Evolutionary conservation across 2,888 invertebrate genomes (phyloP).

Genomic region (Eupithecia inturbata): DNA sequence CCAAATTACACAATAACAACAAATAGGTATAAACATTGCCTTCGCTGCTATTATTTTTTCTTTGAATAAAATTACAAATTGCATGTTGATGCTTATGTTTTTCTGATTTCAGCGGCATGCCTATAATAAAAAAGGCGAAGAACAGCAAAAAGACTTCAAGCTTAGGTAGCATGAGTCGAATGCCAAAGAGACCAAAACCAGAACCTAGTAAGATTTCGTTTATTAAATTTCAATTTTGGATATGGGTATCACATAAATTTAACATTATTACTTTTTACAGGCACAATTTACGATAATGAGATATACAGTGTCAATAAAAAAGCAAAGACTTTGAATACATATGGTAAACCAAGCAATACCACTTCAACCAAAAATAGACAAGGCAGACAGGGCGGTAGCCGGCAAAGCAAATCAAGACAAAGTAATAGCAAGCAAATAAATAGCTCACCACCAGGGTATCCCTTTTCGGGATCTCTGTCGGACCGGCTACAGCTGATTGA

Average conservation of each 20-base stretch:
- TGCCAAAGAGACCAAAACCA: conserved; percentile 61
- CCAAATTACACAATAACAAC: conserved; percentile 72
- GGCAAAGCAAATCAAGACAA: background rate
- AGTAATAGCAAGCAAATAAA: too few species aligned
- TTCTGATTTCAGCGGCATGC: conserved; percentile 60
- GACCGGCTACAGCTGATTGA: conserved; percentile 74
- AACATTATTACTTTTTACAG: conserved; percentile 49
- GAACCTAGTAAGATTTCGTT: conserved; percentile 54
- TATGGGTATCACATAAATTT: background rate
- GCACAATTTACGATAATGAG: conserved; percentile 59
- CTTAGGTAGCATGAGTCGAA: conserved; percentile 67
- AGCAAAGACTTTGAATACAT: conserved; percentile 71
- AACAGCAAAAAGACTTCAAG: conserved; percentile 59
- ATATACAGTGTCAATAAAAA: conserved; percentile 67
- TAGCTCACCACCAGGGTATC: conserved; percentile 32
- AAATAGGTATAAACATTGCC: conserved; percentile 57
- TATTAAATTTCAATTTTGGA: background rate
- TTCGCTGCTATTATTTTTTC: background rate
- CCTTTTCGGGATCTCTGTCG: conserved; percentile 70
- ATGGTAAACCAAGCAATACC: conserved; percentile 54
- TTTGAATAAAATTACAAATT: background rate
- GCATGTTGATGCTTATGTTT: background rate
- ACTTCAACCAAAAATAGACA: background rate
- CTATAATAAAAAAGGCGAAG: conserved; percentile 69
- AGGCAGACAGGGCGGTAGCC: background rate